These are phyloP conservation scores for Otus scops DNA, from an alignment of 2,797 vertebrate species.

Conservation along the genomic window DNA sequence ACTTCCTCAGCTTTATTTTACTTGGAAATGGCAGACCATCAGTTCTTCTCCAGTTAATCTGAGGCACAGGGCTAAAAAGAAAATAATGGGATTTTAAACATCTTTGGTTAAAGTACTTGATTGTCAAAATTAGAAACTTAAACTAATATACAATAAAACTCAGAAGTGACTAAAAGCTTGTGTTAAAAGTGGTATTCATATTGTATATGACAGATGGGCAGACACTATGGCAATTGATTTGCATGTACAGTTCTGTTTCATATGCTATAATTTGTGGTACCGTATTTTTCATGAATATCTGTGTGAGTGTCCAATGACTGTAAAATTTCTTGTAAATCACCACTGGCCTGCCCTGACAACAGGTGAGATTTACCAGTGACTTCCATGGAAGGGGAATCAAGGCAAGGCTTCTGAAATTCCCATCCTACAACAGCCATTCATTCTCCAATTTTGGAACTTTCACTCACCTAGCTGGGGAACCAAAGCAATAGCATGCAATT, in stretches of 20 bases:
- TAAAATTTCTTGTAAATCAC: neutral
- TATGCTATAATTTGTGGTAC: accelerated
- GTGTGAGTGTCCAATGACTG: neutral
- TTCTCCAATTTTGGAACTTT: neutral
- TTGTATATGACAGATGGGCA: neutral
- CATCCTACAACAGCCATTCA: neutral
- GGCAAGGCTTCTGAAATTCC: neutral
- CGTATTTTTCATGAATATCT: neutral
- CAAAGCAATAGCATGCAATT: neutral
- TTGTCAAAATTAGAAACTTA: neutral
- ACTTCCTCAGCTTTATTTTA: constrained; percentile 89
- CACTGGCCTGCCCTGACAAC: neutral
- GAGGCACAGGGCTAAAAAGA: constrained; percentile 87
- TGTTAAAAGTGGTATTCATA: neutral
- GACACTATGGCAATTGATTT: neutral
- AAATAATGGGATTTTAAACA: neutral
- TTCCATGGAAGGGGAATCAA: neutral
- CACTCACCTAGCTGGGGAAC: neutral
- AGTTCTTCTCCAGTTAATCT: constrained; percentile 92
- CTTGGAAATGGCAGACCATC: constrained; percentile 88
- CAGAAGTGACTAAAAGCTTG: neutral
- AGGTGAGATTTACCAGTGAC: neutral
- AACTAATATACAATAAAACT: neutral
- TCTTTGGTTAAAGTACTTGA: neutral
- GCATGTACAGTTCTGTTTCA: neutral